Base-by-base conservation (phyloP, 2,113 vertebrate species). In the Callithrix jacchus region DNA sequence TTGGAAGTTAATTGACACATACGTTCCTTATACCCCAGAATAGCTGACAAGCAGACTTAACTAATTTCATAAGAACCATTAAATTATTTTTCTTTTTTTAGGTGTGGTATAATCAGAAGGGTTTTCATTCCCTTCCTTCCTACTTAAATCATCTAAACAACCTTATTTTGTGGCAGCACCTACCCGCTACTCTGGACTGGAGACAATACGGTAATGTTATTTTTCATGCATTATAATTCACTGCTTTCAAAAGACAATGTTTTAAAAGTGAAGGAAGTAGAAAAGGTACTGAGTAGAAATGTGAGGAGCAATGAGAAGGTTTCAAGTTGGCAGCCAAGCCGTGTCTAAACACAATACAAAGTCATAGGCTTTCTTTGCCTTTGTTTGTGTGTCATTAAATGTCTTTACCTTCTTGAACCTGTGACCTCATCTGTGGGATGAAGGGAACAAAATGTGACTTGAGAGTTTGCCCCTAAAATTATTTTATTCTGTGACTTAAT, bases 31-130 rank as follows among this genome's bases (percentile, higher is more conserved):
- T 0, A 7, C 40, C 49, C 16, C 8, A 10, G 89, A 40, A n/a
- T 6, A 18, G 27, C 56, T 17, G 13, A 61, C 3, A 1, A 37
- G 47, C 27, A 7, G 83, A 32, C 42, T 8, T 30, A 18, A 8
- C 64, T 64, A 21, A 32, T 84, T 66, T 71, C 17, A 25, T 4
- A 4, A 74, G 27, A 23, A 45, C 17, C 49, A 70, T 73, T 40
- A 23, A 45, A 13, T 73, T 20, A 1, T 32, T 73, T 98, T 71
- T 98, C 32, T 93, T 8, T 97, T 64, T 97, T 2, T 42, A 99
- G 99, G 98, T 99, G 18, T 99, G 98, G 98, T 99, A 99, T 82
- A 98, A 97, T n/a, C 99, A 99, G 92, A 98, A 98, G 89, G 96
- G 88, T 56, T 98, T 98, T 73, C 98, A 99, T 96, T 97, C 98